Base-by-base conservation (phyloP, 2,888 invertebrate genomes). In the Drosophila diplacantha region DNA sequence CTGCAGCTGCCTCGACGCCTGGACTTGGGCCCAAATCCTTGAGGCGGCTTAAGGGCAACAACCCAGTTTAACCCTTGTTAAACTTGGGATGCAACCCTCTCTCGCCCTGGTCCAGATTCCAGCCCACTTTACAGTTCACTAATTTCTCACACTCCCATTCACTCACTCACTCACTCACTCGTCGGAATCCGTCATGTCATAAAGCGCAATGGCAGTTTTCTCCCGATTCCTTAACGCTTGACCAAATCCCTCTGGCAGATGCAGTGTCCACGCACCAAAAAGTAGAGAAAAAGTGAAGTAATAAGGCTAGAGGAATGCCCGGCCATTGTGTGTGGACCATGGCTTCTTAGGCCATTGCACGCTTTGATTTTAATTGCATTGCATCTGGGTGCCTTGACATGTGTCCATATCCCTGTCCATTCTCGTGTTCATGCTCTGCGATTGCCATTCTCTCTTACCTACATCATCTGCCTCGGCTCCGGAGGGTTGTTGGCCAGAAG, bases 41-140 rank as follows among this genome's bases (percentile, higher is more conserved):
- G 50, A 59, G 69, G 32, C 55, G 60, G 56, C 65, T 59, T 63
- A 52, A 69, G 79, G 79, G 43, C 81, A 81, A 57, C 58, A 58
- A 67, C 67, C 68, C 75, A 81, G 81, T 75, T 81, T 81, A 79
- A 77, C 82, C 80, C 82, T 77, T 81, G 80, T 81, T 77, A 75
- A 76, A 63, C 80, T 73, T 64, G 39, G 52, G 63, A 56, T 53
- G 50, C 80, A 73, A 79, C 72, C 76, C 82, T 71, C 82, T 71
- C 52, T 64, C 39, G 31, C 14, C 11, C 14, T 66, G 66, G 68
- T 66, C 66, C 66, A 66, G 62, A 64, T 65, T 66, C 44, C 57
- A 51, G 58, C 67, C 69, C 47, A 68, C 69, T 54, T 67, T 70
- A 68, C 77, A 74, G 81, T 73, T 78, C 69, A 76, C 61, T 66